These are phyloP conservation scores for Drosophila affinis DNA, from an alignment of 2,888 invertebrate species.

Conservation along the genomic window DNA sequence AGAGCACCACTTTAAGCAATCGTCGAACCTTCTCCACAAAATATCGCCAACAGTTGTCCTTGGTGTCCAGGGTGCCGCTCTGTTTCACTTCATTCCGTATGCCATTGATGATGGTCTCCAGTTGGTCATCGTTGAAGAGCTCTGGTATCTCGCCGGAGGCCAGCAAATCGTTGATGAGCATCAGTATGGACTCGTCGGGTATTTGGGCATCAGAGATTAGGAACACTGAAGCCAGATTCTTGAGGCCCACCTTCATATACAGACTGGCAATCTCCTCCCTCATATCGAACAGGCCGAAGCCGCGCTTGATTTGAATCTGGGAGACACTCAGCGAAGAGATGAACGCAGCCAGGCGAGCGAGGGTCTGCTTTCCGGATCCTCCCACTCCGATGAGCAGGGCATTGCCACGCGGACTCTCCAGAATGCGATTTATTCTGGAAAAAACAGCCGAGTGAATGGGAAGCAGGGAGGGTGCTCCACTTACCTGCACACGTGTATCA, in stretches of 20 bases:
- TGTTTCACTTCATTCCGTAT: slow-evolving; percentile 93
- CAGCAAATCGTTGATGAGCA: slow-evolving; percentile 95
- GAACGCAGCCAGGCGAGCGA: slow-evolving; percentile 94
- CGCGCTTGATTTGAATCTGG: slow-evolving; percentile 95
- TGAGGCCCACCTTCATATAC: slow-evolving; percentile 94
- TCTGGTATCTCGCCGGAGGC: slow-evolving; percentile 98
- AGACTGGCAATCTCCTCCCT: slow-evolving; percentile 89
- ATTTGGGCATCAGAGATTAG: slow-evolving; percentile 98
- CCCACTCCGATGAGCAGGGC: slow-evolving; percentile 97
- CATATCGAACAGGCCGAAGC: slow-evolving; percentile 92
- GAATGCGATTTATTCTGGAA: slow-evolving; percentile 92
- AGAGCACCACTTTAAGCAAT: slow-evolving; percentile 92
- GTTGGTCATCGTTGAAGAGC: slow-evolving; percentile 94
- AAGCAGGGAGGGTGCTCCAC: background rate
- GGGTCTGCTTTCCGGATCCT: slow-evolving; percentile 96
- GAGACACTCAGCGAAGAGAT: slow-evolving; percentile 96
- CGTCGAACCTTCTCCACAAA: slow-evolving; percentile 95
- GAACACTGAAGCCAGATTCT: slow-evolving; percentile 93
- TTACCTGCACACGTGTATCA: slow-evolving; percentile 94
- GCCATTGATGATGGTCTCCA: slow-evolving; percentile 92
- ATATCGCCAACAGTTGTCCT: slow-evolving; percentile 97
- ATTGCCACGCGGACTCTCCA: slow-evolving; percentile 96
- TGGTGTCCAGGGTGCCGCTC: slow-evolving; percentile 91
- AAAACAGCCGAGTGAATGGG: background rate
- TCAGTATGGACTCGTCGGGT: slow-evolving; percentile 94